Base-by-base conservation (phyloP, 2,797 vertebrate genomes). In the Holocentrus rufus region DNA sequence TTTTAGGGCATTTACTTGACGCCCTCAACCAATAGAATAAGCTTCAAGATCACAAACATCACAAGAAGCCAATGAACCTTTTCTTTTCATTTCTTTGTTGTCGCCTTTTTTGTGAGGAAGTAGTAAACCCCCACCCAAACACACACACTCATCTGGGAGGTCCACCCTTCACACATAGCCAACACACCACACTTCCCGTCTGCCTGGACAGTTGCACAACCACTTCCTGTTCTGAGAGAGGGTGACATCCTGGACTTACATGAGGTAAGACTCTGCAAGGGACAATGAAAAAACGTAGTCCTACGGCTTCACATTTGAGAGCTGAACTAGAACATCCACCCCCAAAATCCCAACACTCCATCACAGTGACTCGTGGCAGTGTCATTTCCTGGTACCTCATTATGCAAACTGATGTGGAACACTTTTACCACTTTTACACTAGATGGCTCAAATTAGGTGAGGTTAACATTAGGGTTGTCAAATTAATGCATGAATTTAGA, bases 371-470 rank as follows among this genome's bases (percentile, higher is more conserved):
- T 53, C 65, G 54, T 58, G 30, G n/a, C 23, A 15, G 25, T 46
- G 63, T 56, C 56, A 36, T 23, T 61, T 22, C 47, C 25, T 30
- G 55, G 42, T 66, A 76, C 23, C 39, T 70, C 49, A 25, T 60
- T 15, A 17, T 61, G 61, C 69, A 42, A 64, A 42, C 64, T 44
- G 5, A 57, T 39, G 46, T 64, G 55, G 44, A 71, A 23, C n/a
- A 1, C 46, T 52, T 2, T 44, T 58, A 72, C 74, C 65, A 72
- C 49, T 65, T 56, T 42, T 22, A 63, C 65, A 73, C 52, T 60
- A 72, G 69, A 80, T 52, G 62, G 52, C 56, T 64, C 53, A 71
- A 49, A 71, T 79, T 67, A 79, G 36, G 22, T 52, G 58, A 70
- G 18, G 27, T 27, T 64, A 47, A 66, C 72, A 65, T 25, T 27